Percentiles rank a stretch among this genome's conserved stretches.
phyloP scores from a whole-genome alignment of 2,888 invertebrate genomes.

The Slavum lentiscoides region DNA sequence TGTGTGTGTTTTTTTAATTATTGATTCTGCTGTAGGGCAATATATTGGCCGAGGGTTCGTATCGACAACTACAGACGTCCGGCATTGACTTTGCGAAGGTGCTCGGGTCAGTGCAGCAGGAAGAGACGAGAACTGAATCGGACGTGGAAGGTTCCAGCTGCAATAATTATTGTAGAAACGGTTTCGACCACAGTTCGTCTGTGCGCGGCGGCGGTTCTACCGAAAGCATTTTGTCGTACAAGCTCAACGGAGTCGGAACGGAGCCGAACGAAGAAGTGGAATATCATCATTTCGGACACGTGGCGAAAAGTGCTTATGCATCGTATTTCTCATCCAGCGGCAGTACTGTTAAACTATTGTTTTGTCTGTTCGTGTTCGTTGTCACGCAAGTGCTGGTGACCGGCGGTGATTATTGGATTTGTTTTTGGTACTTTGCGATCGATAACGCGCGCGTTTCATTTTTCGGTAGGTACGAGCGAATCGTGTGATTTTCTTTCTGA shows the following conservation, averaged over 20 bases:
- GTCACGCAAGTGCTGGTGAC: conserved; percentile 67
- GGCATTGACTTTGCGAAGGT: conserved; percentile 76
- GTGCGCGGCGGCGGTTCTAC: background rate
- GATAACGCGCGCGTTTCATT: too few relatives aligned
- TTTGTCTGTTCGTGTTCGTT: conserved; percentile 68
- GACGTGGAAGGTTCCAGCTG: background rate
- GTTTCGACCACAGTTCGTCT: background rate
- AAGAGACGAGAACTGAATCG: conserved; percentile 61
- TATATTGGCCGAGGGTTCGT: conserved; percentile 65
- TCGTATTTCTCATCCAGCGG: conserved; percentile 76
- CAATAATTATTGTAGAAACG: background rate
- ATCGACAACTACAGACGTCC: conserved; percentile 72
- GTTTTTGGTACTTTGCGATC: conserved; percentile 67
- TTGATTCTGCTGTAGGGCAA: conserved; percentile 59
- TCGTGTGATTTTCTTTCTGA: too few relatives aligned
- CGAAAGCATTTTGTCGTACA: background rate
- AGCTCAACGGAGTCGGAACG: background rate
- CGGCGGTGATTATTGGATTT: conserved; percentile 71
- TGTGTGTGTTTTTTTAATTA: too few relatives aligned
- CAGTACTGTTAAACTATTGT: conserved; percentile 65
- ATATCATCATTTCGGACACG: conserved; percentile 66
- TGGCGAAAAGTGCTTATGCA: conserved; percentile 67
- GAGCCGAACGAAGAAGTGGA: conserved; percentile 62
- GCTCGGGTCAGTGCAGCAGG: conserved; percentile 63
- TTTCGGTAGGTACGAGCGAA: too few relatives aligned